Conservation (phyloP, 2,797 vertebrate species). For the Menidia menidia region DNA sequence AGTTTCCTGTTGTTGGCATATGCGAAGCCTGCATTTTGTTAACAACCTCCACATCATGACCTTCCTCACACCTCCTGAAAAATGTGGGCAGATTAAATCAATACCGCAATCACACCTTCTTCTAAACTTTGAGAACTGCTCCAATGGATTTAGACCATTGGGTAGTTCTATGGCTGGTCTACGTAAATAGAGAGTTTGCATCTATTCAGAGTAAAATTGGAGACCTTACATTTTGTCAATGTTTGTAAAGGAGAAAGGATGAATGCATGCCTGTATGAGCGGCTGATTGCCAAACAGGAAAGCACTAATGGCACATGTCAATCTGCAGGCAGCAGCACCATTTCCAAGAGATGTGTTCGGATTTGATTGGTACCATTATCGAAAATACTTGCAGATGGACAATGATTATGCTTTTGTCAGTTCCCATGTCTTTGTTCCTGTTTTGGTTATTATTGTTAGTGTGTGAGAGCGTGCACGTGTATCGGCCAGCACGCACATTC, state of each 20-base stretch:
- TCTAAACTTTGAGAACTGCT: constrained; percentile 7
- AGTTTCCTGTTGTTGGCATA: background rate
- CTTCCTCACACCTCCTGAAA: background rate
- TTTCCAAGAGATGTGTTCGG: constrained; percentile 17
- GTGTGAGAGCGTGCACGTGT: background rate
- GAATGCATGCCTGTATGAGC: constrained; percentile 17
- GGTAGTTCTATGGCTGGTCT: constrained; percentile 4
- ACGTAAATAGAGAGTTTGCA: background rate
- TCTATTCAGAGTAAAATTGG: constrained; percentile 20
- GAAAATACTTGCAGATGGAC: constrained; percentile 42
- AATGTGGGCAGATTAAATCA: constrained; percentile 2
- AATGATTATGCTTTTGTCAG: constrained; percentile 12
- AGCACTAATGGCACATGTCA: constrained; percentile 43
- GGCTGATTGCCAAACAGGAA: constrained; percentile 42
- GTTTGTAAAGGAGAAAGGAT: constrained; percentile 15
- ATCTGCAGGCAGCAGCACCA: constrained; percentile 19
- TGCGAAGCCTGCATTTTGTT: background rate
- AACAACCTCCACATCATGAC: background rate
- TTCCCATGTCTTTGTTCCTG: constrained; percentile 21
- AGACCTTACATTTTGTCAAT: constrained; percentile 10
- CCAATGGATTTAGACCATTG: background rate
- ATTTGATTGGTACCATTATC: constrained; percentile 49
- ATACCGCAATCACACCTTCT: constrained; percentile 5
- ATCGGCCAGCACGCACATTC: background rate
- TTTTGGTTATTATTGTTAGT: background rate